phyloP scores from a whole-genome alignment of 2,888 invertebrate species.

The Pheosia gnoma region DNA sequence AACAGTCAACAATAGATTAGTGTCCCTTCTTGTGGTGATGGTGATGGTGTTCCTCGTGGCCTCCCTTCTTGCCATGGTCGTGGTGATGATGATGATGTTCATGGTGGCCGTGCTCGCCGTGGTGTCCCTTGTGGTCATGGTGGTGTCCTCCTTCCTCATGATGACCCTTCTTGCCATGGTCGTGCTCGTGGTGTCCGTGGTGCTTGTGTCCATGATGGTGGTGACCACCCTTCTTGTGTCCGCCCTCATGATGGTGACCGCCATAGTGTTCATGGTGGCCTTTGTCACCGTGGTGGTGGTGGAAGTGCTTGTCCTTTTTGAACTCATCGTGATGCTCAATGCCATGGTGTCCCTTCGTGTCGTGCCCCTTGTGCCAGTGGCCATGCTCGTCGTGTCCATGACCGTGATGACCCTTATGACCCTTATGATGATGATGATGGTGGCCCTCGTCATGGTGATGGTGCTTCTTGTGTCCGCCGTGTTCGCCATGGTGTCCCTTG shows the following conservation, averaged over 20 bases:
- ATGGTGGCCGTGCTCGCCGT: slow-evolving; percentile 90
- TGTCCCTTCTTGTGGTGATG: slow-evolving; percentile 87
- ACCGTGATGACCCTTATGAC: slow-evolving; percentile 86
- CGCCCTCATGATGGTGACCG: slow-evolving; percentile 89
- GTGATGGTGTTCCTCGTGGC: slow-evolving; percentile 90
- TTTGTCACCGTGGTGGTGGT: slow-evolving; percentile 91
- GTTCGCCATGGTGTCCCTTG: slow-evolving; percentile 84
- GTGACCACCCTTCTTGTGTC: slow-evolving; percentile 91
- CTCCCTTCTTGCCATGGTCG: slow-evolving; percentile 91
- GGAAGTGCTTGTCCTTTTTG: slow-evolving; percentile 94
- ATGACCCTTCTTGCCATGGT: slow-evolving; percentile 91
- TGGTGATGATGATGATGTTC: slow-evolving; percentile 89
- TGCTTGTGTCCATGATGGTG: slow-evolving; percentile 92
- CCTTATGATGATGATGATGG: slow-evolving; percentile 85
- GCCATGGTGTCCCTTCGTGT: slow-evolving; percentile 92
- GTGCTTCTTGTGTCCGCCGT: slow-evolving; percentile 86
- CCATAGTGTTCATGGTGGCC: slow-evolving; percentile 91
- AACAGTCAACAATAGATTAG: slow-evolving; percentile 48
- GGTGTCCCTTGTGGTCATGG: slow-evolving; percentile 91
- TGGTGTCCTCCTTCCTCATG: slow-evolving; percentile 91
- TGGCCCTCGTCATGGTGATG: slow-evolving; percentile 87
- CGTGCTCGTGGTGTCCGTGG: slow-evolving; percentile 89
- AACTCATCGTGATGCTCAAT: slow-evolving; percentile 92
- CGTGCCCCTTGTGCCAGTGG: slow-evolving; percentile 91
- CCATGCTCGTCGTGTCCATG: slow-evolving; percentile 83